These are phyloP conservation scores for Xenops minutus DNA, from an alignment of 2,797 vertebrate genomes.

Conservation along the genomic window DNA sequence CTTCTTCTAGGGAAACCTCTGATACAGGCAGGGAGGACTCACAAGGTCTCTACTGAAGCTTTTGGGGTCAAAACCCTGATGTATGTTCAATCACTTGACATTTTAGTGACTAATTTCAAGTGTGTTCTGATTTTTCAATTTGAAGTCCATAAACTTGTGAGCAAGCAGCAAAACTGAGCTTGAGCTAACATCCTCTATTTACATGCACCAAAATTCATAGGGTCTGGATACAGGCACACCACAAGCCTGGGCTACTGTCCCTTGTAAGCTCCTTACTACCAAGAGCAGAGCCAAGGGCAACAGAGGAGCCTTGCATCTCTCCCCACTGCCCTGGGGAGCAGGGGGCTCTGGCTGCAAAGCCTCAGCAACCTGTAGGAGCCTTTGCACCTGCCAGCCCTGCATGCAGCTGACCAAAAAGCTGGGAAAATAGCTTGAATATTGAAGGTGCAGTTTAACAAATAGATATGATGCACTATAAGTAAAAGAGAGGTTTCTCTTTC, in stretches of 20 bases:
- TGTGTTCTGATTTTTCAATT: background rate
- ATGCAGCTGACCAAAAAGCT: background rate
- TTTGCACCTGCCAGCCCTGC: background rate
- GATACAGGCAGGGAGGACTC: background rate
- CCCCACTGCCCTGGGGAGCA: rapidly evolving
- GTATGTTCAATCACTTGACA: background rate
- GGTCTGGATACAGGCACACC: too few species aligned
- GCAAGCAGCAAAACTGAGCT: background rate
- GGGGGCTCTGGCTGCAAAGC: background rate
- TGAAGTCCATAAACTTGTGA: background rate
- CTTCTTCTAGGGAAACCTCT: background rate
- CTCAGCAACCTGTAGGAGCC: background rate
- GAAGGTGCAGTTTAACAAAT: background rate
- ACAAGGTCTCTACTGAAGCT: background rate
- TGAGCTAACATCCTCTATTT: background rate
- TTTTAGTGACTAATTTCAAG: background rate
- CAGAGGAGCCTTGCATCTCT: background rate
- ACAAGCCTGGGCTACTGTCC: rapidly evolving
- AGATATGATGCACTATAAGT: background rate
- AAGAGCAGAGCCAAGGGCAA: background rate
- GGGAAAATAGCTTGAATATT: background rate
- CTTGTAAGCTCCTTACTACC: background rate
- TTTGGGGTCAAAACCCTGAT: background rate
- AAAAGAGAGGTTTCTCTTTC: background rate
- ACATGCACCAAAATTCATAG: rapidly evolving